phyloP scores from a whole-genome alignment of 1,140 invertebrate genomes.

The Orius laevigatus region DNA sequence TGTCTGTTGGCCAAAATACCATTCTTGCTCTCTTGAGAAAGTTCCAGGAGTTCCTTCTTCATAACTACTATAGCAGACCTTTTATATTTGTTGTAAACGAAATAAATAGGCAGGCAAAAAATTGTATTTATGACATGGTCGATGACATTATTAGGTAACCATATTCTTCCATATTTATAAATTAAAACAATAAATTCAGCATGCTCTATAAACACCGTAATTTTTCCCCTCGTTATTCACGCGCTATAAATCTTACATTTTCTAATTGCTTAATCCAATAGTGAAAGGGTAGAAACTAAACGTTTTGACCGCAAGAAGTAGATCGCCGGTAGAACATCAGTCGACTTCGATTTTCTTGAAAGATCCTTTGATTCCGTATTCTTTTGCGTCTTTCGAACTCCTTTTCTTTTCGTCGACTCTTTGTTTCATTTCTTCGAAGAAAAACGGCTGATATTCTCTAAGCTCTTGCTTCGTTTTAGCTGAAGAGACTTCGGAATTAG shows the following conservation, averaged over 20 bases:
- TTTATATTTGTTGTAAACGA: too few species aligned
- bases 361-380: conserved; percentile 14
- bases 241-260: neutral
- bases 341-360: conserved; percentile 20
- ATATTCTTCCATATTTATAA: too few species aligned
- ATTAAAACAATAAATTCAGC: too few species aligned
- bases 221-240: neutral
- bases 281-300: neutral
- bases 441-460: conserved; percentile 13
- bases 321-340: conserved; percentile 1
- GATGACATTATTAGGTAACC: too few species aligned
- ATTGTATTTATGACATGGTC: too few species aligned
- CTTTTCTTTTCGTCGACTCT: conserved; percentile 18
- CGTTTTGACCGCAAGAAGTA: neutral
- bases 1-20: too few species aligned
- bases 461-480: conserved; percentile 13
- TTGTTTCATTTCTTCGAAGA: conserved; percentile 17
- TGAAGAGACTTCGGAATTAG: conserved; percentile 12
- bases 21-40: too few species aligned
- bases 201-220: neutral
- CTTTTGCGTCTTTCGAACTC: neutral
- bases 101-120: too few species aligned
- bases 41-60: too few species aligned
- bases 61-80: too few species aligned
- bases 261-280: too few species aligned